These are phyloP conservation scores for Pantherophis alleghaniensis DNA, from an alignment of 2,797 vertebrate genomes.

Conservation along the genomic window DNA sequence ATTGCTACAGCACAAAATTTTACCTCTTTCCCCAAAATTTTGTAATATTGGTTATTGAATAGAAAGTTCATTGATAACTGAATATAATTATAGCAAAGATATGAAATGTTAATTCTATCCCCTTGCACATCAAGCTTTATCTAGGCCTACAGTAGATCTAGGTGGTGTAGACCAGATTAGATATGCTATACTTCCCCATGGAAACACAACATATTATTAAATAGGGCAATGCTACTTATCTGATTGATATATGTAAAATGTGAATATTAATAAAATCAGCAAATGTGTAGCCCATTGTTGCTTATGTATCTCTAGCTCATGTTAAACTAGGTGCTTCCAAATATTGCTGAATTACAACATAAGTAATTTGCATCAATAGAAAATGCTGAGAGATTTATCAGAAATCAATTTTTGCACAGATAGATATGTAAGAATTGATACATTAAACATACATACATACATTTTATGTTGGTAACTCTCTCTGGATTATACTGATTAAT, in stretches of 20 bases:
- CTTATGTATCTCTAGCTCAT: background rate
- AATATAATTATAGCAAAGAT: background rate
- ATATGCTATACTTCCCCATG: background rate
- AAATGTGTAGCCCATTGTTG: background rate
- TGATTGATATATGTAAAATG: background rate
- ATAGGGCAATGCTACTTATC: background rate
- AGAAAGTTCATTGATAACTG: background rate
- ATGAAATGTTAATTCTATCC: background rate
- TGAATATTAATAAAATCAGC: background rate
- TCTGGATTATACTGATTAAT: background rate
- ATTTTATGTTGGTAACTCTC: background rate
- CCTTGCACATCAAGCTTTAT: background rate
- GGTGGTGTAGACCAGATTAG: background rate
- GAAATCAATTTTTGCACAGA: background rate
- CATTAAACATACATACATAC: background rate
- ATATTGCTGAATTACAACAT: background rate
- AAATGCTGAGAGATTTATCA: background rate
- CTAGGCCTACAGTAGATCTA: background rate
- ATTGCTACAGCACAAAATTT: background rate
- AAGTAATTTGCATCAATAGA: background rate
- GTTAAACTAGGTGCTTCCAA: background rate
- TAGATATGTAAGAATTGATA: background rate
- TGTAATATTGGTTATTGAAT: background rate
- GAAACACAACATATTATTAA: background rate
- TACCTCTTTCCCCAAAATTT: background rate